Evolutionary conservation across 2,113 vertebrate genomes (phyloP), one percentile per base, ranked within the genome.

Genomic region (Atherinomorus stipes): DNA sequence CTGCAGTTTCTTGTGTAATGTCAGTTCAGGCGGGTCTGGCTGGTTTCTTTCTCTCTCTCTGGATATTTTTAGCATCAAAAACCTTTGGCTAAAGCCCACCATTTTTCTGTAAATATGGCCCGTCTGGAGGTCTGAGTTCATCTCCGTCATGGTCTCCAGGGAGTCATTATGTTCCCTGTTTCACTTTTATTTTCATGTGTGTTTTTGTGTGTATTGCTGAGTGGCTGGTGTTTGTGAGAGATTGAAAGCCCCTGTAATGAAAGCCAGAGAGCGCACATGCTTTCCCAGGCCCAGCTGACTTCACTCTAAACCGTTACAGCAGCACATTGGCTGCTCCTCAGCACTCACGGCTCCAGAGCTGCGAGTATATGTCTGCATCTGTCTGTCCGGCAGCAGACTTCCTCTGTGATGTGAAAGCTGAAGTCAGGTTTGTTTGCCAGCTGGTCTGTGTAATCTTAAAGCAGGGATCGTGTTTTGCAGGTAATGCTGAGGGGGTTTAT

Each of bases 261-360:
- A 85, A 90, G 74, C 83, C 81, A 86, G 71, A 84, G 76, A 86
- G 76, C 59, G 75, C 67, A 65, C 81, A 74, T 87, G 82, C 80
- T 88, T 92, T 90, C 83, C 81, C 85, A 89, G 83, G 76, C 83
- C 80, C 87, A 90, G 86, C 85, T 90, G 89, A 88, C 85, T 90
- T 71, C 74, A 87, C 85, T 82, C 70, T 76, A 71, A 80, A 53
- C 74, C 60, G 53, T 71, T 86, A 65, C 77, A 67, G 65, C 57
- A 62, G 61, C 45, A 52, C 54, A 42, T 60, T 72, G 16, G n/a
- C 81, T 72, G 49, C 26, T 77, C 73, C 34, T 28, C 73, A 64
- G 42, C 31, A 49, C 37, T 83, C 70, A 69, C 70, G 58, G 34
- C 31, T 71, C 38, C 64, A 56, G 61, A 37, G 23, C 7, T 16